A percentile compares a stretch with the other conserved stretches of the same genome.
Evolutionary conservation across 1,140 invertebrate genomes (phyloP).

Genomic region (Nautilus pompilius): DNA sequence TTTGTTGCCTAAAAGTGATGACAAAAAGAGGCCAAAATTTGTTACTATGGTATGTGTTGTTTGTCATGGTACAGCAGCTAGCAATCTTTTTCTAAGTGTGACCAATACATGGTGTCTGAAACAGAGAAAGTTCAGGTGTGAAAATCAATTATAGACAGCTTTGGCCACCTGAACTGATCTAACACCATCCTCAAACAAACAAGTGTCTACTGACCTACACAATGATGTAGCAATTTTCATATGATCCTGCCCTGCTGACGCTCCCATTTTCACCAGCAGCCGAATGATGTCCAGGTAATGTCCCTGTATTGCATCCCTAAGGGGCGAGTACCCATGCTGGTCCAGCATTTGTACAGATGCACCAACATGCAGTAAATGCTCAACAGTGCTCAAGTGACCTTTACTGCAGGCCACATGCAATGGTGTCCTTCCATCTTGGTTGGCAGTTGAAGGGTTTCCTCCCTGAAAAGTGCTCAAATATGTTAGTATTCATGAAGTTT

Average conservation of each 20-base stretch:
- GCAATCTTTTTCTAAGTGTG: no score
- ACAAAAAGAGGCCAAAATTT: neutral
- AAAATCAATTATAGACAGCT: no score
- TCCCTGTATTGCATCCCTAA: conserved; percentile 44
- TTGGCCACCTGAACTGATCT: no score
- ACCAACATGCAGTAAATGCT: conserved; percentile 74
- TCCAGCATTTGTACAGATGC: conserved; percentile 81
- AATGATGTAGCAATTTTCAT: no score
- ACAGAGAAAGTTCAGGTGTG: no score
- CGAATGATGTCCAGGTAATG: conserved; percentile 40
- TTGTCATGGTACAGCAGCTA: no score
- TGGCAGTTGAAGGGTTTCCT: conserved; percentile 67
- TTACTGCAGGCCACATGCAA: conserved; percentile 76
- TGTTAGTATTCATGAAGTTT: no score
- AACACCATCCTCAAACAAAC: no score
- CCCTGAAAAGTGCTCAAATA: conserved; percentile 15
- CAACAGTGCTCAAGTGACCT: conserved; percentile 69
- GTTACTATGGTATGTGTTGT: no score
- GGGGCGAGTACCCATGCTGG: conserved; percentile 51
- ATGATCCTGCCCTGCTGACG: no score
- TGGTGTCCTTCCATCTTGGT: conserved; percentile 76
- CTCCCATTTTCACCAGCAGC: conserved; percentile 65
- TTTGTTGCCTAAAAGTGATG: neutral
- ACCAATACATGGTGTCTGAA: no score
- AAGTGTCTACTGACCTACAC: no score